Evolutionary conservation across 1,140 invertebrate genomes (phyloP).

Genomic region (Drosophila mauritiana): DNA sequence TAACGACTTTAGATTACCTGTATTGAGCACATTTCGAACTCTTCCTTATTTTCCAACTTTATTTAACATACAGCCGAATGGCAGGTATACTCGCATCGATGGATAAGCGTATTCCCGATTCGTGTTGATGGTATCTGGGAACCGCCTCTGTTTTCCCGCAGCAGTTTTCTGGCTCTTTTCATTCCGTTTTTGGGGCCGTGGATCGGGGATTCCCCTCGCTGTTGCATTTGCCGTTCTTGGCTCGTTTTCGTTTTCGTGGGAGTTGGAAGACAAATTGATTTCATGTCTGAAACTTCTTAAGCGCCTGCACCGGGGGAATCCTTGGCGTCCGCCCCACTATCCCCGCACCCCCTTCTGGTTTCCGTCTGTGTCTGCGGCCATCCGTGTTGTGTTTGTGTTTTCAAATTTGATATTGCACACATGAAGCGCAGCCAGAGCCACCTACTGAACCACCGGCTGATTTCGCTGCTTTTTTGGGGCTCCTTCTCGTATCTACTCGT

Average conservation of each 20-base stretch:
- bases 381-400: conserved; percentile 30
- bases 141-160: conserved; percentile 15
- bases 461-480: conserved; percentile 10
- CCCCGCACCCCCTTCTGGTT: not conserved
- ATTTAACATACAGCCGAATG: no score
- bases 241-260: conserved; percentile 78
- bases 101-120: conserved; percentile 5
- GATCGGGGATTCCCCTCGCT: conserved; percentile 14
- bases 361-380: conserved; percentile 16
- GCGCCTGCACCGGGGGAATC: conserved; percentile 72
- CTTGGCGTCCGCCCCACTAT: conserved; percentile 35
- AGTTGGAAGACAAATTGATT: conserved; percentile 83
- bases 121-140: not conserved
- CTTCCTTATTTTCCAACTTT: no score
- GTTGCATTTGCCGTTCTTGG: conserved; percentile 42
- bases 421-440: conserved; percentile 49
- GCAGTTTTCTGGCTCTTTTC: conserved; percentile 33
- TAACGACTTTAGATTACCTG: no score
- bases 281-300: conserved; percentile 83
- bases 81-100: no score
- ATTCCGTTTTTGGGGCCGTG: conserved; percentile 25
- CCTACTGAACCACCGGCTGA: not conserved
- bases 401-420: conserved; percentile 72
- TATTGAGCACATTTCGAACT: no score
- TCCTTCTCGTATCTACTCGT: not conserved